A percentile compares a stretch with the other conserved stretches of the same genome.
These are phyloP conservation scores for Heterodera carotae DNA, from an alignment of 1,140 invertebrate genomes.

Conservation along the genomic window DNA sequence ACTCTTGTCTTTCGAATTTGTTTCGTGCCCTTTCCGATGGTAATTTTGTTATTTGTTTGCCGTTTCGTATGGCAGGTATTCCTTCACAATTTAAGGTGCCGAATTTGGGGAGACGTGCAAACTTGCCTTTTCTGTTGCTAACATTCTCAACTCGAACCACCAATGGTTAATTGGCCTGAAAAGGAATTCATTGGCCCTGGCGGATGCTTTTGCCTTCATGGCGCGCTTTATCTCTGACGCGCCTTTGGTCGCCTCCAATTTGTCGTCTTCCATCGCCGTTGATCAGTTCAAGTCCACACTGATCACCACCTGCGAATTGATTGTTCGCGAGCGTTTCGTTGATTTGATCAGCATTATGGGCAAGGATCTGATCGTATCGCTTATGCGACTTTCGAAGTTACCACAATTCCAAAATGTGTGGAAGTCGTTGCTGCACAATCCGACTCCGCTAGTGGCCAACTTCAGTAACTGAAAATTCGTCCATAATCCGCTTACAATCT, in stretches of 20 bases:
- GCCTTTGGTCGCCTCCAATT: conserved; percentile 15
- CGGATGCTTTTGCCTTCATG: conserved; percentile 35
- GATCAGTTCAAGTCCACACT: conserved; percentile 29
- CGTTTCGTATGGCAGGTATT: neutral
- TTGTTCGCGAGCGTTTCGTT: conserved; percentile 34
- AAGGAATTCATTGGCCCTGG: conserved; percentile 19
- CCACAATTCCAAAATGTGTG: conserved; percentile 35
- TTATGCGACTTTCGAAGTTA: conserved; percentile 42
- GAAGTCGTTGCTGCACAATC: conserved; percentile 41
- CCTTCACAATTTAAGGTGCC: conserved; percentile 22
- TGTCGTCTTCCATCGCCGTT: neutral
- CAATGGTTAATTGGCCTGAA: conserved; percentile 36
- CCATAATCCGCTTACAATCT: neutral
- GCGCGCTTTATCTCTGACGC: conserved; percentile 42
- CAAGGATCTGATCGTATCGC: conserved; percentile 29
- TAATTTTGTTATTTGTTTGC: conserved; percentile 12
- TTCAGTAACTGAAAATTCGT: conserved; percentile 27
- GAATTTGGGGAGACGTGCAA: conserved; percentile 43
- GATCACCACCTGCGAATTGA: conserved; percentile 37
- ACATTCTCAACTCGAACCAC: conserved; percentile 34
- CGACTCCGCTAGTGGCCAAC: conserved; percentile 27
- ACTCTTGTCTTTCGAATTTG: conserved; percentile 35
- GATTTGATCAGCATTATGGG: conserved; percentile 33
- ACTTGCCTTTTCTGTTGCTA: conserved; percentile 31
- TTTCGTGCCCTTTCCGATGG: conserved; percentile 42